These are phyloP conservation scores for Coenonympha glycerion DNA, from an alignment of 2,888 invertebrate species.

Conservation along the genomic window DNA sequence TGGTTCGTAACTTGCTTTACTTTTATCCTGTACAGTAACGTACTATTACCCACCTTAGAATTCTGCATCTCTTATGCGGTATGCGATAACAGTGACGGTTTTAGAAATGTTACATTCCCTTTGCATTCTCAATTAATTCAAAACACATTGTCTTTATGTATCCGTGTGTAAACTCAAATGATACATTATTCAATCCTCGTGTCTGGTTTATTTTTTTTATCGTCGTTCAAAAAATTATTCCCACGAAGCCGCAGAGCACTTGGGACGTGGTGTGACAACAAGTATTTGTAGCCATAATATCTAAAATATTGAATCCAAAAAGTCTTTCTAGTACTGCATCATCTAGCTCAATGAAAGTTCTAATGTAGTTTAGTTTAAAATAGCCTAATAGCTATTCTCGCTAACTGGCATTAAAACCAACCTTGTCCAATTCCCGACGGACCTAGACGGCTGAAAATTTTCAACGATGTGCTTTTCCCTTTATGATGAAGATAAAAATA, in stretches of 20 bases:
- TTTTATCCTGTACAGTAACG: background rate
- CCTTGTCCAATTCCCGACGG: too few relatives aligned
- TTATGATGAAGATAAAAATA: too few relatives aligned
- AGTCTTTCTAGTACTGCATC: too few relatives aligned
- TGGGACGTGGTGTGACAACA: background rate
- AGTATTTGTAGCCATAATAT: too few relatives aligned
- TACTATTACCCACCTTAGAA: background rate
- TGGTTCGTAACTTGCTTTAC: too few relatives aligned
- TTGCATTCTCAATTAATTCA: slow-evolving; percentile 15
- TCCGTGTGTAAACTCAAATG: slow-evolving; percentile 9
- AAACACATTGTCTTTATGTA: slow-evolving; percentile 17
- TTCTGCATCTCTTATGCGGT: slow-evolving; percentile 6
- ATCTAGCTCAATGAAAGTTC: too few relatives aligned
- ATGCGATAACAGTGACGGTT: slow-evolving; percentile 11
- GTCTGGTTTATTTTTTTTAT: slow-evolving; percentile 3
- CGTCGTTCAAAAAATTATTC: background rate
- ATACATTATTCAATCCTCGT: slow-evolving; percentile 20
- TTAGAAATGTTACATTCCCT: slow-evolving; percentile 11
- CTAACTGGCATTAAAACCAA: too few relatives aligned
- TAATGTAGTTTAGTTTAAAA: too few relatives aligned
- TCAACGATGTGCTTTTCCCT: too few relatives aligned
- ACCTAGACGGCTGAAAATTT: too few relatives aligned
- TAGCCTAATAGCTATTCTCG: too few relatives aligned
- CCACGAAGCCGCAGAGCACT: background rate
- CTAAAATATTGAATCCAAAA: too few relatives aligned